These are phyloP conservation scores for Zoanthus sansibaricus DNA, from an alignment of 92 coral and sea anemone genomes.

Conservation along the genomic window DNA sequence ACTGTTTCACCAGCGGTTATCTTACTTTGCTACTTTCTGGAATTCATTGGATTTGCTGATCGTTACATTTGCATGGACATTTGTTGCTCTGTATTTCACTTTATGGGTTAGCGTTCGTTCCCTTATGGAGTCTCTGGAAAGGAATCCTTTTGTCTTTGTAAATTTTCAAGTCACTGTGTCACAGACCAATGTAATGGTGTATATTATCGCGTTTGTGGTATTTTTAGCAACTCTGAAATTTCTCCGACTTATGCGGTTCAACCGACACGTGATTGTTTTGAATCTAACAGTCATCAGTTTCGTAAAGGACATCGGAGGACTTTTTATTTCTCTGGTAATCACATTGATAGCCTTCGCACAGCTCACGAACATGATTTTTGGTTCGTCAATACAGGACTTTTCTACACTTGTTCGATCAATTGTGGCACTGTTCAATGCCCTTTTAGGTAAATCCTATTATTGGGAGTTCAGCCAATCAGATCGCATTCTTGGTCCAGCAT, in stretches of 20 bases:
- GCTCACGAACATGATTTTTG: slow-evolving; percentile 50
- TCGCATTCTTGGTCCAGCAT: slow-evolving; percentile 68
- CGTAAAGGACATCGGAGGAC: slow-evolving; percentile 56
- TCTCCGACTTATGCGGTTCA: slow-evolving; percentile 71
- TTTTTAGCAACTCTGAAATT: slow-evolving; percentile 77
- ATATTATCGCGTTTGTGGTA: slow-evolving; percentile 71
- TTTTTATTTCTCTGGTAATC: slow-evolving; percentile 51
- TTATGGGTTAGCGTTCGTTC: slow-evolving; percentile 41
- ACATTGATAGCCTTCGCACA: slow-evolving; percentile 49
- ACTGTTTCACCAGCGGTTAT: slow-evolving; percentile 40
- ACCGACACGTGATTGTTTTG: slow-evolving; percentile 69
- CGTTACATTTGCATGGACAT: slow-evolving; percentile 40
- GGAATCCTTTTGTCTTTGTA: slow-evolving; percentile 75
- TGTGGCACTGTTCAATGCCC: slow-evolving; percentile 74
- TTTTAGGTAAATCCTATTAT: slow-evolving; percentile 72
- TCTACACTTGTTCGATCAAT: slow-evolving; percentile 63
- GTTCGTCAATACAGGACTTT: slow-evolving; percentile 47
- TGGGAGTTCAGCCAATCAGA: slow-evolving; percentile 63
- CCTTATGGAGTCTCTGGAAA: slow-evolving; percentile 49
- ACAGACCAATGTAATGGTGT: slow-evolving; percentile 58
- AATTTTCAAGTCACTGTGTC: slow-evolving; percentile 72
- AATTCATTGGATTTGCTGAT: slow-evolving; percentile 51
- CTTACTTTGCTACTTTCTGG: slow-evolving; percentile 57
- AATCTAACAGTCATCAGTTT: slow-evolving; percentile 68
- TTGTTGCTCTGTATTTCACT: slow-evolving; percentile 50